Conservation (phyloP, 2,797 vertebrate species). For the Schizopygopsis malacanthus region DNA sequence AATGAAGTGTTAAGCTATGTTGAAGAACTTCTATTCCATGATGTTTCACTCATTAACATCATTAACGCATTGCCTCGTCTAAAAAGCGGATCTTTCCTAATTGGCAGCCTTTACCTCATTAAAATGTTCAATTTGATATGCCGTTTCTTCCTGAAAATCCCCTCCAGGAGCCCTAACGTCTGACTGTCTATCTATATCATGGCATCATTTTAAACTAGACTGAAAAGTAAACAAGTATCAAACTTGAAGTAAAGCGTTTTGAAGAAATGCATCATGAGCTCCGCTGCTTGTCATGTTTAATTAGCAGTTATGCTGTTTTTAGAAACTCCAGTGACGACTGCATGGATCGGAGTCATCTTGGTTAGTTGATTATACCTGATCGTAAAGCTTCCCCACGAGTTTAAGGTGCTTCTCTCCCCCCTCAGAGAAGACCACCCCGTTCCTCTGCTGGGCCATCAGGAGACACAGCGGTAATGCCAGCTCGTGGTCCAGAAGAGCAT, state of each 20-base stretch:
- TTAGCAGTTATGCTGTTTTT: not conserved
- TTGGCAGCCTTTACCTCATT: conserved; percentile 21
- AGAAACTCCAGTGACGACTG: not conserved
- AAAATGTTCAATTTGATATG: not conserved
- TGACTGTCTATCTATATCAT: not conserved
- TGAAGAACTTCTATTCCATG: not conserved
- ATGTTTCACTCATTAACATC: not conserved
- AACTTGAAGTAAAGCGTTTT: not conserved
- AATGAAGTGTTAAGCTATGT: not conserved
- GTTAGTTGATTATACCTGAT: conserved; percentile 82
- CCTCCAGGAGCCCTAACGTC: not conserved
- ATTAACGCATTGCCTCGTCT: conserved; percentile 2
- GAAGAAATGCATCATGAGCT: not conserved
- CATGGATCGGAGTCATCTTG: not conserved
- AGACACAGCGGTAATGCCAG: conserved; percentile 94
- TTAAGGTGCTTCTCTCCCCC: conserved; percentile 98
- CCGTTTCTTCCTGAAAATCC: not conserved
- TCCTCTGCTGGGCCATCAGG: conserved; percentile 98
- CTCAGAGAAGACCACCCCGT: conserved; percentile 96
- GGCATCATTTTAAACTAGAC: not conserved
- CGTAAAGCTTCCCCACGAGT: conserved; percentile 97
- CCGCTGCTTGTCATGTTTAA: not conserved
- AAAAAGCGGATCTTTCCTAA: not conserved
- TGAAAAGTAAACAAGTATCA: not conserved
- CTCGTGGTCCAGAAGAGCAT: conserved; percentile 93